These are phyloP conservation scores for Turdus rufiventris DNA, from an alignment of 2,113 vertebrate species.

Conservation along the genomic window DNA sequence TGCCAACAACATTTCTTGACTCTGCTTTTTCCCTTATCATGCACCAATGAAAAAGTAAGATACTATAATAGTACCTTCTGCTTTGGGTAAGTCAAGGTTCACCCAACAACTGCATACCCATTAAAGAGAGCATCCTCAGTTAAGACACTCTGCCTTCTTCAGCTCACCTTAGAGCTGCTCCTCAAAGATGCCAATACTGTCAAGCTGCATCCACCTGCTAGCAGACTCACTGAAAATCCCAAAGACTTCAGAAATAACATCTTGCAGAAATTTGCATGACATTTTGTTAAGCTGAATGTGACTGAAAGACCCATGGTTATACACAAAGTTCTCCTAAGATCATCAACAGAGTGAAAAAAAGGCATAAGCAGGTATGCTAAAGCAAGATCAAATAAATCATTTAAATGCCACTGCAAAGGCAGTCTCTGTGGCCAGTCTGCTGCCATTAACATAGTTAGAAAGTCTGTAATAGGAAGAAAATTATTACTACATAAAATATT, in stretches of 20 bases:
- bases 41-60: background rate
- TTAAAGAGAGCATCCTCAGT: background rate
- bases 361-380: slow-evolving; percentile 75
- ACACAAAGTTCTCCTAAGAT: slow-evolving; percentile 72
- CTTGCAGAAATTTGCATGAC: slow-evolving; percentile 12
- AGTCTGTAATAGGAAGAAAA: slow-evolving; percentile 68
- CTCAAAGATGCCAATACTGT: background rate
- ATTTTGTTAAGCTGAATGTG: slow-evolving; percentile 47
- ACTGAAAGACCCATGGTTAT: slow-evolving; percentile 63
- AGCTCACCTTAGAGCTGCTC: background rate
- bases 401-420: slow-evolving; percentile 72
- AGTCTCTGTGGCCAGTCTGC: slow-evolving; percentile 51
- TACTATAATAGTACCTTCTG: background rate
- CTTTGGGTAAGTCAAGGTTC: background rate
- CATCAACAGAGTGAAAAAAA: slow-evolving; percentile 56
- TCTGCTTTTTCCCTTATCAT: background rate
- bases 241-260: slow-evolving; percentile 35
- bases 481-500: slow-evolving; percentile 71
- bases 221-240: background rate
- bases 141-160: background rate
- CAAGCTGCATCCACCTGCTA: background rate
- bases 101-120: background rate
- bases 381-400: slow-evolving; percentile 77
- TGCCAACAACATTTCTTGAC: background rate
- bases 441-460: slow-evolving; percentile 75